Base-by-base conservation (phyloP, 2,888 invertebrate genomes). In the Stenodema calcarata region DNA sequence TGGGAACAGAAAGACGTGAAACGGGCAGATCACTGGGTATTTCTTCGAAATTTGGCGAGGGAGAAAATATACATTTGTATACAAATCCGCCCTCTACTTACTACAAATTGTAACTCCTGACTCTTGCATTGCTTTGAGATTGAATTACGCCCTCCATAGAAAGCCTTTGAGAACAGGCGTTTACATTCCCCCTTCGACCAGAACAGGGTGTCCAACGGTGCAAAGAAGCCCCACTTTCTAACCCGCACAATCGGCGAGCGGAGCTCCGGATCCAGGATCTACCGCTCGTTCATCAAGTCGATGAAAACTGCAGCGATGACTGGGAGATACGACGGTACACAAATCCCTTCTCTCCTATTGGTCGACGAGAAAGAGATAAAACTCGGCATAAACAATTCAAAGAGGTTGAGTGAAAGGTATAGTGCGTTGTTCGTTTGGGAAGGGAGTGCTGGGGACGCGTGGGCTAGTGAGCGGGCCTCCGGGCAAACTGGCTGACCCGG, bases 371-470 rank as follows among this genome's bases (percentile, higher is more conserved):
- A 73, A 73, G 73, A 30, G 41, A 73, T 35, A 73, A 35, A 73
- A 73, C 35, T 35, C 73, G 23, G 73, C 30, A 18, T 16, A 73
- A 73, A 73, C 73, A 35, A 73, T 41, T 73, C 73, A 35, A 73
- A 35, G 73, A 73, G 73, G 73, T 73, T 73, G 73, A 73, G 73
- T 73, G 73, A 73, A 73, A 73, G 73, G 73, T 73, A 41, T n/a
- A 41, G 30, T 35, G 73, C 73, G 73, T n/a, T 30, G 73, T 70
- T 27, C 28, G 16, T 7, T 28, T 7, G 16, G 73, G 73, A 35
- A 62, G n/a, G n/a, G 50, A 27, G 18, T n/a, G 18, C 18, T 62
- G 62, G 62, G 62, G 18, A 18, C 4, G 62, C 18, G 62, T 50
- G 16, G n/a, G 50, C n/a, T 35, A 35, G 7, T 2, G 35, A 35